phyloP scores from a whole-genome alignment of 1,140 invertebrate species.

The Aporrectodea caliginosa region DNA sequence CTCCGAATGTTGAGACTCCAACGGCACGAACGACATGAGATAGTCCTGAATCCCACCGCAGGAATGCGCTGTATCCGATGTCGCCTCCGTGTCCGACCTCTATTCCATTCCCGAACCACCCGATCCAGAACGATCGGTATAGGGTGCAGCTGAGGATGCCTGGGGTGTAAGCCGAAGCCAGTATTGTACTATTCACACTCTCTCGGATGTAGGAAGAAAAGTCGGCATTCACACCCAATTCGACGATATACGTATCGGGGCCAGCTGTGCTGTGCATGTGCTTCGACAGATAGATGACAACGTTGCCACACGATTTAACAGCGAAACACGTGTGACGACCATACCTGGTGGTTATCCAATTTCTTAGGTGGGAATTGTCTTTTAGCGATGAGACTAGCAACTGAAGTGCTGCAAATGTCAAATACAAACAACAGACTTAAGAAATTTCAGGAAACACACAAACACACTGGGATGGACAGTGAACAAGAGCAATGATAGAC shows the following conservation, averaged over 20 bases:
- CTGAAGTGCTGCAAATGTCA: background rate
- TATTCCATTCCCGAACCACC: conserved; percentile 1
- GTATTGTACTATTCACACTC: background rate
- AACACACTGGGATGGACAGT: too few relatives aligned
- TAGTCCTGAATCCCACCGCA: conserved; percentile 4
- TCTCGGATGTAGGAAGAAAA: background rate
- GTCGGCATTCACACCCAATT: background rate
- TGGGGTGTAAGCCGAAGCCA: background rate
- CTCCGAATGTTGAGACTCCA: background rate
- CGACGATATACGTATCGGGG: background rate
- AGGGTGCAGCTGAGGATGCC: conserved; percentile 9
- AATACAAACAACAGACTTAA: too few relatives aligned
- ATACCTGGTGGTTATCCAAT: background rate
- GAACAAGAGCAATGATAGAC: too few relatives aligned
- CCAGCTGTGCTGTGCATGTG: background rate
- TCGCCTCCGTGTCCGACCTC: conserved; percentile 11
- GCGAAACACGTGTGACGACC: background rate
- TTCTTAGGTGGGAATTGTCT: background rate
- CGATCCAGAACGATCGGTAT: conserved; percentile 13
- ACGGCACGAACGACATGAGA: background rate
- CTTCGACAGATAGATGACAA: background rate
- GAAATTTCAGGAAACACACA: too few relatives aligned
- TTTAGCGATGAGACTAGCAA: background rate
- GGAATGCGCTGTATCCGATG: background rate
- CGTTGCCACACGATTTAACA: background rate